Evolutionary conservation across 2,888 invertebrate genomes (phyloP).

Genomic region (Tetanocera ferruginea): DNA sequence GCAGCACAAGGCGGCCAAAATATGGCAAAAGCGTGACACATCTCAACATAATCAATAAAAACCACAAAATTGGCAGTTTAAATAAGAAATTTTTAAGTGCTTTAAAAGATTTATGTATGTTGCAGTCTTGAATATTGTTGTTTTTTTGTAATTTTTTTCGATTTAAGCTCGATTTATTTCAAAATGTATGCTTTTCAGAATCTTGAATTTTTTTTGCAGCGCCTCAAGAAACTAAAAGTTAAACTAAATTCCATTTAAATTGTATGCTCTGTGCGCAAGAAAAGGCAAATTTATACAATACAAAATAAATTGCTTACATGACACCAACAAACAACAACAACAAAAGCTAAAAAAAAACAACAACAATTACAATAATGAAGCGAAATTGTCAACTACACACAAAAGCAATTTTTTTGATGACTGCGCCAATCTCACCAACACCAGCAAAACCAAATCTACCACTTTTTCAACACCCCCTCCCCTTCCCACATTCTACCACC

Average conservation of each 20-base stretch:
- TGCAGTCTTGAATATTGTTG: not conserved
- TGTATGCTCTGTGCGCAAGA: not conserved
- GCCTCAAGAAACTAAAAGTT: not conserved
- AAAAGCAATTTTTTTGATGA: constrained; percentile 11
- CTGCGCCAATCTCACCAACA: not conserved
- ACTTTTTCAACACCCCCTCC: not conserved
- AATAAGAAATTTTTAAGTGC: too few species aligned
- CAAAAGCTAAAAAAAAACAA: not conserved
- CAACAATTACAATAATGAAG: constrained; percentile 3
- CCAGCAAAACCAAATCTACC: not conserved
- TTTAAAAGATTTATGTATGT: too few species aligned
- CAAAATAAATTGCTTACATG: constrained; percentile 1
- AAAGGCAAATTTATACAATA: not conserved
- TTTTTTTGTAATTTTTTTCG: not conserved
- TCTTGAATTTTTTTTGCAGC: not conserved
- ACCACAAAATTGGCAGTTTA: too few species aligned
- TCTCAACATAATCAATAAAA: too few species aligned
- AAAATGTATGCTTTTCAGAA: not conserved
- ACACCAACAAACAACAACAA: not conserved
- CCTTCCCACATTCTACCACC: not conserved
- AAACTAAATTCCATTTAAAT: not conserved
- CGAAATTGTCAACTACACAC: constrained; percentile 2
- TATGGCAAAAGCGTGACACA: not conserved
- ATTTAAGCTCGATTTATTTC: not conserved
- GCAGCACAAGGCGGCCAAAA: not conserved